Conservation (phyloP, 2,797 vertebrate species). For the Gorsachius magnificus region DNA sequence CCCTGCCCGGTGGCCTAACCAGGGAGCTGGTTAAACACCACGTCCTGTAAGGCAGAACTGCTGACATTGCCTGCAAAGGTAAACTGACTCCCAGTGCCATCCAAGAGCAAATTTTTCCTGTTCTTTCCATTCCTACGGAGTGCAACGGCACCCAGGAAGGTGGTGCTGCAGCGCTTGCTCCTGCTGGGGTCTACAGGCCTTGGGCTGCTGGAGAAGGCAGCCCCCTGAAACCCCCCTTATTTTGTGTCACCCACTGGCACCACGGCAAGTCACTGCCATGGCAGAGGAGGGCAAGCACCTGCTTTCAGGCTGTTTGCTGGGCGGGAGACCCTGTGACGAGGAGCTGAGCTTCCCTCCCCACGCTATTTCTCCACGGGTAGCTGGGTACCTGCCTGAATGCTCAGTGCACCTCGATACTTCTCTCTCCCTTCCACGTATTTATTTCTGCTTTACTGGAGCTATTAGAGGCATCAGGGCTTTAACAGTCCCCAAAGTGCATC, state of each 20-base stretch:
- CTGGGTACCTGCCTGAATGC: neutral
- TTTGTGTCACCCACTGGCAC: neutral
- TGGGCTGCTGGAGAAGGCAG: neutral
- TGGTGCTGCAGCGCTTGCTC: neutral
- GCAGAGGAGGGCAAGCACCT: neutral
- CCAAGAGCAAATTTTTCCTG: neutral
- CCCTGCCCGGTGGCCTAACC: neutral
- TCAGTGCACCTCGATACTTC: neutral
- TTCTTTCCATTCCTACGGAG: neutral
- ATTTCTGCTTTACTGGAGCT: neutral
- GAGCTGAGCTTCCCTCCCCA: neutral
- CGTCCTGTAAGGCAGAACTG: neutral
- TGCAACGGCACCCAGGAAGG: neutral
- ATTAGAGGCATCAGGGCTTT: neutral
- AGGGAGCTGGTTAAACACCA: neutral
- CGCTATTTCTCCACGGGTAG: fast-evolving
- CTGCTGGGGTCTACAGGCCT: neutral
- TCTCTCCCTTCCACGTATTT: neutral
- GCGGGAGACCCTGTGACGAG: neutral
- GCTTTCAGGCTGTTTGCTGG: neutral
- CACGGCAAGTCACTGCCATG: neutral
- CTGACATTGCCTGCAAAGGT: neutral
- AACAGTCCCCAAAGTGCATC: neutral
- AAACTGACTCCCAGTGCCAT: neutral
- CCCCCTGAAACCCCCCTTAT: neutral